phyloP scores from a whole-genome alignment of 2,888 invertebrate genomes.

The Hypsopygia costalis region DNA sequence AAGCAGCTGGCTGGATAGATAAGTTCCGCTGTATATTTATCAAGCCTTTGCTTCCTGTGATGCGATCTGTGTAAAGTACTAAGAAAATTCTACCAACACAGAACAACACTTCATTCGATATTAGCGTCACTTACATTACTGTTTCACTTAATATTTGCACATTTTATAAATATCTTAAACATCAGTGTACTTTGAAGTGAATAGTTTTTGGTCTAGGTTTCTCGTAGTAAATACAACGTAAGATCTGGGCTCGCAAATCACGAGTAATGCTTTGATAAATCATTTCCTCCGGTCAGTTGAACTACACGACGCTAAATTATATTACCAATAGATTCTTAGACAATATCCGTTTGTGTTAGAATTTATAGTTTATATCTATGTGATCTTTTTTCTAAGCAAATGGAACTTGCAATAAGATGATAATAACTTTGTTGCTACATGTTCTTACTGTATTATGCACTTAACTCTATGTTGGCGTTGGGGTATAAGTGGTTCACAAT shows the following conservation, averaged over 20 bases:
- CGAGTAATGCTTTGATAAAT: slow-evolving; percentile 61
- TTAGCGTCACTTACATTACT: background rate
- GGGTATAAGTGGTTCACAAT: too few species aligned
- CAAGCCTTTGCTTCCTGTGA: slow-evolving; percentile 66
- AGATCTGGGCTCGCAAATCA: slow-evolving; percentile 59
- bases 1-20: slow-evolving; percentile 60
- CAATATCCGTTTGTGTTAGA: background rate
- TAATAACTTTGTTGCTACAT: background rate
- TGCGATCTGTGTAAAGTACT: slow-evolving; percentile 41
- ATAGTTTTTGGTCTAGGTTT: background rate
- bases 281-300: slow-evolving; percentile 52
- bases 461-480: too few species aligned
- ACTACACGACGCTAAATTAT: background rate
- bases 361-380: background rate
- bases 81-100: background rate
- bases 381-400: background rate
- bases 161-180: too few species aligned
- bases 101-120: background rate
- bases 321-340: background rate
- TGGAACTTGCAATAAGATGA: too few species aligned
- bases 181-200: background rate
- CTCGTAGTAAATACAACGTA: background rate
- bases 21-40: slow-evolving; percentile 66
- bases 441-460: too few species aligned
- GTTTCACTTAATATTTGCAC: background rate